Evolutionary conservation across 92 coral and sea anemone genomes (phyloP).

Genomic region (Umimayanthus chanpuru): DNA sequence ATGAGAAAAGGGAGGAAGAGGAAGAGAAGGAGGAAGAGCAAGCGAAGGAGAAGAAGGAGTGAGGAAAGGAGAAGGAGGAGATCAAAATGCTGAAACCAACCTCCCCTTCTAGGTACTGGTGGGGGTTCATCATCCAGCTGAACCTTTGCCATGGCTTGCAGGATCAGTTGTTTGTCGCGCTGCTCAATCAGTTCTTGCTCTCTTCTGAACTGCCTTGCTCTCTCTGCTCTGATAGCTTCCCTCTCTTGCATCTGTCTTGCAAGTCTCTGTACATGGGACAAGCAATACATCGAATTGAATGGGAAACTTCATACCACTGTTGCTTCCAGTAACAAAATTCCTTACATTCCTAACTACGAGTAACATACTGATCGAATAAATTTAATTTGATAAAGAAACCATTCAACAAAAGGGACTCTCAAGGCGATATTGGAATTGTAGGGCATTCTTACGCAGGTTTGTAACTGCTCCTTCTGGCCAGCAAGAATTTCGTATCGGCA

Average conservation of each 20-base stretch:
- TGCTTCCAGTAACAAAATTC: not conserved
- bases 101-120: slow-evolving; percentile 19
- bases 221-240: slow-evolving; percentile 76
- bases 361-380: not conserved
- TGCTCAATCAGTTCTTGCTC: slow-evolving; percentile 69
- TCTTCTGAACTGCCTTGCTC: slow-evolving; percentile 66
- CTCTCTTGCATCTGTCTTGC: slow-evolving; percentile 78
- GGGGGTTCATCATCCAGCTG: slow-evolving; percentile 43
- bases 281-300: not conserved
- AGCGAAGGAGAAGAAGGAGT: not conserved
- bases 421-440: not conserved
- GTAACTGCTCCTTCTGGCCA: not conserved
- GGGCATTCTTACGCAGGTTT: not conserved
- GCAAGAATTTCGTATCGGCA: not conserved
- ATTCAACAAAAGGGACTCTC: no score
- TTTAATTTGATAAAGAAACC: not conserved
- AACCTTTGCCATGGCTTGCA: slow-evolving; percentile 43
- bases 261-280: slow-evolving; percentile 56
- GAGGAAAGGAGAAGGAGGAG: not conserved
- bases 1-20: not conserved
- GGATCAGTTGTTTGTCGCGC: slow-evolving; percentile 61
- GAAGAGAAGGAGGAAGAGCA: not conserved
- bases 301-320: not conserved
- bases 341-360: not conserved
- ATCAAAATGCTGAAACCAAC: not conserved